Evolutionary conservation across 1,140 invertebrate species (phyloP), one percentile per base, ranked within the genome.

Genomic region (Delia radicum): DNA sequence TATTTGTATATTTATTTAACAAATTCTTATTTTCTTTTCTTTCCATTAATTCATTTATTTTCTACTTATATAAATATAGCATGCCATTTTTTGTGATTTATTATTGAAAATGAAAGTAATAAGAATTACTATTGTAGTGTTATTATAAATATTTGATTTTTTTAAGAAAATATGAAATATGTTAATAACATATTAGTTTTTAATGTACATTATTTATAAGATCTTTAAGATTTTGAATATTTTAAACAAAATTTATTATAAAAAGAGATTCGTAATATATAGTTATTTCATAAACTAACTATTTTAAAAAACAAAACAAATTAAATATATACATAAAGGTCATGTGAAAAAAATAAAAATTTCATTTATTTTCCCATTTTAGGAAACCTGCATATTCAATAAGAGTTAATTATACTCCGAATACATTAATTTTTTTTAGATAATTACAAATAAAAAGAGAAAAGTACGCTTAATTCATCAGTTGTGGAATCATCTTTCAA

Each of bases 131-230:
- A 21, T 21, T 7, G 48, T 55, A 18, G n/a, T 42, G 37, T 42
- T 42, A 42, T 18, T 55, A 55, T 55, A 55, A 55, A 10, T 55
- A 55, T 21, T 55, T 37, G 13, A 10, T 55, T 55, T 55, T 21
- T 55, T 7, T 74, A 74, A 12, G n/a, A 74, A 26, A 65, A 10
- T 42, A 24, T 74, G 18, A 42, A 55, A 55, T 21, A 55, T 55
- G 72, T 31, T 26, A 12, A 24, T 2, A 55, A 55, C 48, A 55
- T 55, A 55, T 55, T 55, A 55, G 48, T 55, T 55, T 55, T 55
- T 55, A 55, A 55, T 55, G 21, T 21, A 55, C 5, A 55, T 55
- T 55, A 55, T 55, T 55, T 55, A 55, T 55, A 55, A 55, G 48
- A 55, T 55, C 48, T 55, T 55, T 55, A 55, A 55, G 48, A 55